Base-by-base conservation (phyloP, 2,797 vertebrate genomes). In the Microhierax caerulescens region DNA sequence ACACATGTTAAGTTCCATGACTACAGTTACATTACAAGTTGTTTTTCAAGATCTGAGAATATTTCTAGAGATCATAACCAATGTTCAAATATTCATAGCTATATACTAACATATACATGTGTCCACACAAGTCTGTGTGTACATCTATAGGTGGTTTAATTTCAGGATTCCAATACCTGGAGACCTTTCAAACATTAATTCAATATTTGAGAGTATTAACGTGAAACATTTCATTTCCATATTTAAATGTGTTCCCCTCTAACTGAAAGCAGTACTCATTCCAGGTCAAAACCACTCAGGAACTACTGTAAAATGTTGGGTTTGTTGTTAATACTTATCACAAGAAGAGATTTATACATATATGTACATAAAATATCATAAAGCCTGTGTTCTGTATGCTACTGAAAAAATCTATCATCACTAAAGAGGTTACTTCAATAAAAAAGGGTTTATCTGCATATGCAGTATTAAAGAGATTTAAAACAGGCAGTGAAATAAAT, bases 391-490 rank as follows among this genome's bases (percentile, higher is more conserved):
- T 96, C 85, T 68, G 63, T 68, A 88, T 74, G 57, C 60, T 73
- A 73, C 56, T 94, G 90, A 81, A 96, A 90, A 97, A 97, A 92
- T 90, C 78, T 90, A 59, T 36, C 45, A 85, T 75, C 70, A 87
- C 82, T 97, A 80, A 90, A 88, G 92, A 95, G 50, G 81, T 84
- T 73, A 37, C 61, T 86, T 87, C 53, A 95, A 95, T 90, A 94
- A 97, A 97, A 96, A 78, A 85, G n/a, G 54, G 60, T 63, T 92
- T 94, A 81, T 93, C 50, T 67, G 24, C 4, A 74, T 80, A 57
- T 85, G 30, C 16, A 47, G 39, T 65, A 86, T 92, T 96, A 93
- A 94, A 97, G 84, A 97, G 94, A 97, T 92, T 88, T 95, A 93
- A 59, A 81, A 95, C 47, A 80, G 32, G 74, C 36, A 84, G 43